phyloP scores from a whole-genome alignment of 2,888 invertebrate species.

The Heliconius cydno region DNA sequence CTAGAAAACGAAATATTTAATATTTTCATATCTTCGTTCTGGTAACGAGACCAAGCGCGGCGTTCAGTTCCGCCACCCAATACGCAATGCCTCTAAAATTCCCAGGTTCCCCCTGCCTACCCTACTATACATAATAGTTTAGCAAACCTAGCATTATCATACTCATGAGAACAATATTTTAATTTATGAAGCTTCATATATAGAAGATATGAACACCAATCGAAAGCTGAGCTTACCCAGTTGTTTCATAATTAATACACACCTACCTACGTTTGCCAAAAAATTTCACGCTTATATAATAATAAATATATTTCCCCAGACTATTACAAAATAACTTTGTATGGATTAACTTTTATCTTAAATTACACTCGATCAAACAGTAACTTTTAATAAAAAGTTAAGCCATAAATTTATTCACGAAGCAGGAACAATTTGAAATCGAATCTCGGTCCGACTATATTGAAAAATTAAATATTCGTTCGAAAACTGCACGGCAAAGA shows the following conservation, averaged over 20 bases:
- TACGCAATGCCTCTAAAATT: too few relatives aligned
- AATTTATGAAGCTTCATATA: not conserved
- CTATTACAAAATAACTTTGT: constrained; percentile 2
- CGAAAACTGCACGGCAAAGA: constrained; percentile 34
- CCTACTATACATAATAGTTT: too few relatives aligned
- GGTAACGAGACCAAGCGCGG: too few relatives aligned
- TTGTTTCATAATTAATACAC: not conserved
- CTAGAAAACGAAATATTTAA: too few relatives aligned
- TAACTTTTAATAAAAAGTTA: constrained; percentile 25
- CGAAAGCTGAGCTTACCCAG: not conserved
- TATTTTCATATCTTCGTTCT: too few relatives aligned
- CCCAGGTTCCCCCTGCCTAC: too few relatives aligned
- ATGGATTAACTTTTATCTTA: constrained; percentile 24
- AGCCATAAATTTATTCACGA: constrained; percentile 21
- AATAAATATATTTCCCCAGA: constrained; percentile 1
- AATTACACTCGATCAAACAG: constrained; percentile 13
- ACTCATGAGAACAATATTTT: too few relatives aligned
- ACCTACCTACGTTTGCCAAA: too few relatives aligned
- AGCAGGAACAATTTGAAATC: constrained; percentile 28
- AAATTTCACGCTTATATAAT: not conserved
- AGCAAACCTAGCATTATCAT: too few relatives aligned
- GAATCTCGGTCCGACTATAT: constrained; percentile 32
- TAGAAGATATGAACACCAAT: not conserved
- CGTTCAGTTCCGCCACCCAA: too few relatives aligned
- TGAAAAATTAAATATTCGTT: constrained; percentile 37